These are phyloP conservation scores for Chondrosia reniformis DNA, from an alignment of 37 sponge, comb jelly and placozoan species.

Conservation along the genomic window DNA sequence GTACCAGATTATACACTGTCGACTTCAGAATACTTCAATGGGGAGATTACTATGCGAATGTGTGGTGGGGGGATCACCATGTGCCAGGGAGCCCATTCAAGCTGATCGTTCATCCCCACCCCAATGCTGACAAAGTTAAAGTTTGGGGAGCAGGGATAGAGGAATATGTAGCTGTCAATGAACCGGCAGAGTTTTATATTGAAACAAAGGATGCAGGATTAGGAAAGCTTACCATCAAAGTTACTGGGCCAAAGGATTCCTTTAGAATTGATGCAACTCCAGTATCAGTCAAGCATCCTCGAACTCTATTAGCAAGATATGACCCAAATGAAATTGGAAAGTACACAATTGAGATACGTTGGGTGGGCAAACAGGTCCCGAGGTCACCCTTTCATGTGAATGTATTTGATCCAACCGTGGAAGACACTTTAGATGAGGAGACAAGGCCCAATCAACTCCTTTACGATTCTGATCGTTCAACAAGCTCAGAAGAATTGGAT, in stretches of 20 bases:
- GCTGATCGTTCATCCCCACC: conserved; percentile 60
- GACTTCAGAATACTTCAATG: conserved; percentile 66
- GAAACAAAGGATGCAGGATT: conserved; percentile 85
- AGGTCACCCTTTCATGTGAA: conserved; percentile 69
- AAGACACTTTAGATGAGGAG: neutral
- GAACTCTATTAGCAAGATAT: conserved; percentile 59
- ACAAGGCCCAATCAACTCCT: neutral
- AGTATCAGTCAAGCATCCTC: conserved; percentile 33
- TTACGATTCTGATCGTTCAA: neutral
- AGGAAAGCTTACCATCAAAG: conserved; percentile 72
- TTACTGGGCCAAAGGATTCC: conserved; percentile 82
- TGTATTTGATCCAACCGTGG: conserved; percentile 32
- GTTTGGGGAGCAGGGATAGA: conserved; percentile 79
- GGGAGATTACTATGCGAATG: conserved; percentile 74
- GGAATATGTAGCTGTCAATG: conserved; percentile 35
- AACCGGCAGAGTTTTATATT: conserved; percentile 66
- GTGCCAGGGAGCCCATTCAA: conserved; percentile 90
- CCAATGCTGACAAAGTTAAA: conserved; percentile 82
- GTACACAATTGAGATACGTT: conserved; percentile 61
- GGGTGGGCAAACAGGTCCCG: conserved; percentile 61
- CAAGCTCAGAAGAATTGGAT: neutral
- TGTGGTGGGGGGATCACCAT: conserved; percentile 71
- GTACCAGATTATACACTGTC: conserved; percentile 49
- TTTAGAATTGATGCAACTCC: conserved; percentile 79
- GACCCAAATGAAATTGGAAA: conserved; percentile 54